Percentiles rank a stretch among this genome's conserved stretches.
Evolutionary conservation across 2,888 invertebrate species (phyloP).

Genomic region (Tenthredo distinguenda): DNA sequence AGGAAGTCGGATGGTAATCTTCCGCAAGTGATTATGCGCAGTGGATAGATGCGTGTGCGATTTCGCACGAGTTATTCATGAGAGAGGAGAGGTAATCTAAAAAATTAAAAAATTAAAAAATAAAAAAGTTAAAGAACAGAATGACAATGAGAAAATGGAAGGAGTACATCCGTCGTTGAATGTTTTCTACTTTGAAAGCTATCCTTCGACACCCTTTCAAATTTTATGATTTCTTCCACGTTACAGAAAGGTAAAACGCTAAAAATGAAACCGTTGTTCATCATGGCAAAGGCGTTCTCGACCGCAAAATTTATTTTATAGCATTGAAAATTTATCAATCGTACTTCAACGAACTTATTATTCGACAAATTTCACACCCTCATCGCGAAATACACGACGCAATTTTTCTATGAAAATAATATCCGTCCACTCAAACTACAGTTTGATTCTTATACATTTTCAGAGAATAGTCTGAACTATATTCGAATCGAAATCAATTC

Average conservation of each 20-base stretch:
- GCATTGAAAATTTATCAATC: background rate
- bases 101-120: background rate
- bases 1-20: constrained; percentile 11
- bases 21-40: constrained; percentile 15
- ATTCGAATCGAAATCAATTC: background rate
- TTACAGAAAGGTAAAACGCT: background rate
- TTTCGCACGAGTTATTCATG: background rate
- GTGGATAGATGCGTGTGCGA: background rate
- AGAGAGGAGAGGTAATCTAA: background rate
- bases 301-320: background rate
- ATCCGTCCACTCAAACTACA: background rate
- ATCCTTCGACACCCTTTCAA: background rate
- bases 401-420: background rate
- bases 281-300: background rate
- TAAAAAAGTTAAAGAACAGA: background rate
- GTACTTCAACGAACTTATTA: too few relatives aligned
- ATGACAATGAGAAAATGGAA: background rate
- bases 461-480: background rate
- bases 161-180: background rate
- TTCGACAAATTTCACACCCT: background rate
- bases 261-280: background rate
- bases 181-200: background rate
- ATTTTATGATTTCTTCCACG: background rate
- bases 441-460: background rate
- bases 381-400: background rate